Percentiles rank a stretch among this genome's conserved stretches.
Conservation (phyloP, 2,888 invertebrate genomes). For the Spodoptera picta region DNA sequence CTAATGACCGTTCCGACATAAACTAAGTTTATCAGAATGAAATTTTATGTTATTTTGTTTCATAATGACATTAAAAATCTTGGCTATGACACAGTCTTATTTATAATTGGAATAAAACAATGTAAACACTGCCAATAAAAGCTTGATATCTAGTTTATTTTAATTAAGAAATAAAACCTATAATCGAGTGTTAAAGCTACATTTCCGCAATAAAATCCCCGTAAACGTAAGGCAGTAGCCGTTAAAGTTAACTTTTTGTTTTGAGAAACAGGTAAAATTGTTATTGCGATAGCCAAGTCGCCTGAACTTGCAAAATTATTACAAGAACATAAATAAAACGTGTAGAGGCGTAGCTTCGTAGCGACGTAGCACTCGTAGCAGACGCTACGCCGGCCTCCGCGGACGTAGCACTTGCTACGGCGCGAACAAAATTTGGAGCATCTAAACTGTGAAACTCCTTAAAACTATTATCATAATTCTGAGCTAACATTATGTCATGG, state of each 20-base stretch:
- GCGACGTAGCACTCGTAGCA: conserved; percentile 39
- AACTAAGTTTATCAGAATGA: no score
- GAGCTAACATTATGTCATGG: conserved; percentile 80
- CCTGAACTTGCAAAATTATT: conserved; percentile 78
- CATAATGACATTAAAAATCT: no score
- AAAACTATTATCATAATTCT: conserved; percentile 86
- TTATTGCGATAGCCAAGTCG: conserved; percentile 49
- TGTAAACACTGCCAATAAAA: no score
- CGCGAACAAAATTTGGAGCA: conserved; percentile 78
- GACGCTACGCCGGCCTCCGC: conserved; percentile 56
- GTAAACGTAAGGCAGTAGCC: conserved; percentile 44
- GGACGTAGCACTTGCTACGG: conserved; percentile 72
- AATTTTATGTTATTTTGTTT: no score
- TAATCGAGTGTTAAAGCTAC: conserved; percentile 17
- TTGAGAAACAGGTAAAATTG: conserved; percentile 46
- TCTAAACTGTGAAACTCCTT: conserved; percentile 77
- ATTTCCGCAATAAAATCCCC: conserved; percentile 40
- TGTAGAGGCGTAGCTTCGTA: conserved; percentile 73
- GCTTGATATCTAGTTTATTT: no score
- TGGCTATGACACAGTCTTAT: no score
- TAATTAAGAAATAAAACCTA: conserved; percentile 5
- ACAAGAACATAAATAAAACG: conserved; percentile 77
- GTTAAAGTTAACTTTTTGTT: conserved; percentile 48
- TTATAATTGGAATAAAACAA: no score
- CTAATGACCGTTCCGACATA: no score